Evolutionary conservation across 1,140 invertebrate species (phyloP).

Genomic region (Drosophila aff.): DNA sequence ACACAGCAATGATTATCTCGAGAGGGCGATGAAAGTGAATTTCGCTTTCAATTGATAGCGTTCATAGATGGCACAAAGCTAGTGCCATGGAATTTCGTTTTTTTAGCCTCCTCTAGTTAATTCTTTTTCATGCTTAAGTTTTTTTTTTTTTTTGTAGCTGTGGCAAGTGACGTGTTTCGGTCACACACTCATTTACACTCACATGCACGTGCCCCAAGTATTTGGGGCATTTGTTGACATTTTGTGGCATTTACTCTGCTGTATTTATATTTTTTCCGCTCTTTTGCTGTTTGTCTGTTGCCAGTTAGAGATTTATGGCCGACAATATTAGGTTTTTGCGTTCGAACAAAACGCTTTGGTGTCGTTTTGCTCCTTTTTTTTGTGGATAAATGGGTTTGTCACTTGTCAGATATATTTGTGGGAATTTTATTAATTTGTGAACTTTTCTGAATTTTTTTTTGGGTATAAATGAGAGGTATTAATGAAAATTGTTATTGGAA

Average conservation of each 20-base stretch:
- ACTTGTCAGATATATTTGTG: constrained; percentile 21
- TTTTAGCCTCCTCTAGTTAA: constrained; percentile 3
- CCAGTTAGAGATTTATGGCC: constrained; percentile 57
- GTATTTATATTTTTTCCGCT: constrained; percentile 33
- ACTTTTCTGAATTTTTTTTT: neutral
- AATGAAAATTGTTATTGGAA: neutral
- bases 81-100: constrained; percentile 9
- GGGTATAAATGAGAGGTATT: too few species aligned
- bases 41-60: constrained; percentile 65
- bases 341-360: constrained; percentile 22
- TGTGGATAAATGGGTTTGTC: constrained; percentile 24
- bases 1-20: neutral
- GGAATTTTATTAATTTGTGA: constrained; percentile 9
- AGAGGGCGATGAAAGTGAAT: constrained; percentile 36
- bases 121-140: neutral
- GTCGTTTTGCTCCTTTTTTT: constrained; percentile 1
- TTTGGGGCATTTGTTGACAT: constrained; percentile 75
- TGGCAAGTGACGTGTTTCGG: constrained; percentile 39
- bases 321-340: constrained; percentile 47
- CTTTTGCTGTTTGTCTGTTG: constrained; percentile 24
- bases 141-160: constrained; percentile 2
- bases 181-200: constrained; percentile 11
- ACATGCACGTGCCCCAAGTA: constrained; percentile 56
- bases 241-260: constrained; percentile 56
- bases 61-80: constrained; percentile 28